Evolutionary conservation across 2,888 invertebrate genomes (phyloP), one percentile per base, ranked within the genome.

Genomic region (Tenthredo distinguenda): DNA sequence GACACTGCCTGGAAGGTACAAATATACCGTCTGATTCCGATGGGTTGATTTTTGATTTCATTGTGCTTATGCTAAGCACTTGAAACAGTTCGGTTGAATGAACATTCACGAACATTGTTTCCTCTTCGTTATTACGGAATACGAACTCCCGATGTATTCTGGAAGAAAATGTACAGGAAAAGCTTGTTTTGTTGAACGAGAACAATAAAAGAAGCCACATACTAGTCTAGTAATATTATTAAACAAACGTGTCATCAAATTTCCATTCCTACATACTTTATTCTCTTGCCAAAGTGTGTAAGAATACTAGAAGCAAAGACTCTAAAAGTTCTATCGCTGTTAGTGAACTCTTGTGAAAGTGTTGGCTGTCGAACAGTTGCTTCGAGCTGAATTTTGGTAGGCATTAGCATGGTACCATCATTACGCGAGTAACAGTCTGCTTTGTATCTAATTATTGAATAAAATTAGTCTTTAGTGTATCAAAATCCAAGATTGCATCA

Each of bases 101-200:
- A 31, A 31, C 77, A 18, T 85, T 71, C 31, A 92, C 86, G 1
- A 85, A 76, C 18, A 89, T 84, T 9, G 71, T 26, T 15, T 87
- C 86, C 5, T 72, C 84, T 12, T 87, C 86, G 2, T 58, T 76
- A 84, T 92, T 93, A 50, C 87, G 88, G 47, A 92, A 89, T 31
- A 89, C 85, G 31, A 87, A 88, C 21, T 86, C 86, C 84, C 86
- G 88, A 3, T 43, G 79, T 15, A 86, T 37, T 37, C 90, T 90
- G 12, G 5, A 62, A 84, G 79, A 62, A 15, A 84, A 58, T 50
- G 26, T 55, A 2, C 7, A 34, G 1, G 1, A 15, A 50, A 50
- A 26, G 18, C 2, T 77, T 18, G 15, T 15, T 9, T 77, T 47
- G 4, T 47, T 47, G 26, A 2, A 74, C 21, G 5, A 74, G 21